Percentiles rank a stretch among this genome's conserved stretches.
Evolutionary conservation across 2,113 vertebrate genomes (phyloP).

Genomic region (Baryphthengus martii): DNA sequence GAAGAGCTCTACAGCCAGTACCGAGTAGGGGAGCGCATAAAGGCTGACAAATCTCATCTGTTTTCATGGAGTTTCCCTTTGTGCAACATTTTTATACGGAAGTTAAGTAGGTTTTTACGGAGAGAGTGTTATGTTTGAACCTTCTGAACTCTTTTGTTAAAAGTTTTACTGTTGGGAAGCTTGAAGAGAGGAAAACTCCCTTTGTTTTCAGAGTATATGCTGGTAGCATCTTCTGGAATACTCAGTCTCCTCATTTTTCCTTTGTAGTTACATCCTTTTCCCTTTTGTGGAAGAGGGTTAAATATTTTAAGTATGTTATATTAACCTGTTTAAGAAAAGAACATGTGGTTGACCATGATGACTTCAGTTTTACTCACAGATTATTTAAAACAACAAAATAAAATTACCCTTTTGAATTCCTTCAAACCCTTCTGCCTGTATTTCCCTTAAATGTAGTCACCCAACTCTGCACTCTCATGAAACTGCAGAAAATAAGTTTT

Average conservation of each 20-base stretch:
- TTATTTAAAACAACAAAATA: neutral
- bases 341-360: too few species aligned
- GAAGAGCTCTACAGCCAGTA: neutral
- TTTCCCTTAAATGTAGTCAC: neutral
- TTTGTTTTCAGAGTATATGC: neutral
- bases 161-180: neutral
- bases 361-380: neutral
- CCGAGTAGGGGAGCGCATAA: neutral
- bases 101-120: neutral
- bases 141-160: neutral
- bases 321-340: neutral
- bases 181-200: neutral
- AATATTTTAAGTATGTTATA: neutral
- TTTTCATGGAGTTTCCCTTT: neutral
- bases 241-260: neutral
- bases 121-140: neutral
- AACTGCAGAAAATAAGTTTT: neutral
- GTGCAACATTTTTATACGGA: neutral
- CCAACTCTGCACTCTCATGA: neutral
- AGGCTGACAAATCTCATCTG: neutral
- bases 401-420: neutral
- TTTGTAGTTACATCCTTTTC: neutral
- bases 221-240: neutral
- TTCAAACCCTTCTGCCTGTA: neutral
- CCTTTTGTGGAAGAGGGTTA: neutral